These are phyloP conservation scores for Cordylochernes scorpioides DNA, from an alignment of 2,888 invertebrate species.

Conservation along the genomic window DNA sequence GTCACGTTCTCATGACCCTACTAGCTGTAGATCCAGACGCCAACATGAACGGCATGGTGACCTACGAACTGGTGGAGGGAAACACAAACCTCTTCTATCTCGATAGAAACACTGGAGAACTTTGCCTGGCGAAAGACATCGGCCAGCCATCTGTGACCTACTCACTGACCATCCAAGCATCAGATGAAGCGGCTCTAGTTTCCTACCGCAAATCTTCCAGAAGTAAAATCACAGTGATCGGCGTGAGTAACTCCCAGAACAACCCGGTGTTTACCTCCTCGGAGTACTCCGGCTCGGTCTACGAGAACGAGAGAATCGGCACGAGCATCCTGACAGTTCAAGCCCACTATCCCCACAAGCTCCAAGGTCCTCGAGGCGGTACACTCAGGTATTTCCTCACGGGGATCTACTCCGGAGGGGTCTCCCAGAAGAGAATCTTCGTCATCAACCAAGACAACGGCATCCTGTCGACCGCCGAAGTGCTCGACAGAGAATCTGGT, in stretches of 20 bases:
- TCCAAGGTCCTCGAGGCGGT: conserved; percentile 20
- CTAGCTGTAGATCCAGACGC: conserved; percentile 64
- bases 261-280: conserved; percentile 31
- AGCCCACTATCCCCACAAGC: conserved; percentile 28
- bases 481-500: conserved; percentile 18
- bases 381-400: conserved; percentile 71
- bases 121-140: conserved; percentile 20
- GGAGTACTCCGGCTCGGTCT: conserved; percentile 42
- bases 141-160: conserved; percentile 25
- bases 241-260: conserved; percentile 6
- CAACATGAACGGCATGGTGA: conserved; percentile 67
- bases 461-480: conserved; percentile 39
- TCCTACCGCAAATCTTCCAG: conserved; percentile 62
- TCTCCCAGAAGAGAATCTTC: conserved; percentile 59
- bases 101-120: conserved; percentile 19
- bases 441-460: conserved; percentile 69
- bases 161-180: conserved; percentile 56
- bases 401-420: conserved; percentile 27
- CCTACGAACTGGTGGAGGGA: conserved; percentile 56
- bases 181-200: conserved; percentile 72
- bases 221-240: conserved; percentile 46
- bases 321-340: conserved; percentile 54
- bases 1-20: conserved; percentile 43
- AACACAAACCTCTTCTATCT: conserved; percentile 24
- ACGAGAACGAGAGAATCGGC: conserved; percentile 65